Evolutionary conservation across 23 tunicate species (phyloP).

Genomic region (Botrylloides violaceus): DNA sequence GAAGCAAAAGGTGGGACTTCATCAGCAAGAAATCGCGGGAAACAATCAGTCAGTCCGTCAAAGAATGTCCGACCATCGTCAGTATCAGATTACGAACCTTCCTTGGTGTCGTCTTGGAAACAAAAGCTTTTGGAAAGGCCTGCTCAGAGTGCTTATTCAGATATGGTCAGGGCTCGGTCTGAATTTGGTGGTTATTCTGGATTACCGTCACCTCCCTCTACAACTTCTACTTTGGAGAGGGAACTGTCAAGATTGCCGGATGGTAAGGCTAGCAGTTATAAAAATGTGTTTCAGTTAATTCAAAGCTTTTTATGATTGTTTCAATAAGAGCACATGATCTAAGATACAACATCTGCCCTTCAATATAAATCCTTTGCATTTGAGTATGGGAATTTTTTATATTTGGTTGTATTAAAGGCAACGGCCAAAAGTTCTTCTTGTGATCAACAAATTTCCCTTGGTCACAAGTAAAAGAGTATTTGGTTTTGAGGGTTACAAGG

Average conservation of each 20-base stretch:
- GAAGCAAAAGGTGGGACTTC: not conserved
- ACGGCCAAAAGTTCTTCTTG: no score
- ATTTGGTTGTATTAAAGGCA: no score
- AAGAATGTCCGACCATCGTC: not conserved
- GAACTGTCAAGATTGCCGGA: slow-evolving; percentile 14
- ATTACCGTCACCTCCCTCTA: not conserved
- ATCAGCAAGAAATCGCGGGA: not conserved
- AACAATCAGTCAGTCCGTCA: not conserved
- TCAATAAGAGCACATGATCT: no score
- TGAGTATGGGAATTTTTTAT: no score
- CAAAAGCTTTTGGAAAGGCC: not conserved
- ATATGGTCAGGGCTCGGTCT: not conserved
- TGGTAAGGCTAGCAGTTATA: no score
- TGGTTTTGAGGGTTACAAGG: no score
- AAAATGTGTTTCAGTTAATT: no score
- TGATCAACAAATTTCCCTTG: no score
- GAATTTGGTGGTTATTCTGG: not conserved
- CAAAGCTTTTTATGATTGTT: no score
- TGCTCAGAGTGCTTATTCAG: not conserved
- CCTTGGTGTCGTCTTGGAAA: not conserved
- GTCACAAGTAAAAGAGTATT: no score
- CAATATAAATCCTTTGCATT: no score
- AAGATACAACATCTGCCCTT: no score
- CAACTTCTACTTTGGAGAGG: slow-evolving; percentile 1
- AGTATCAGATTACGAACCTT: not conserved